Evolutionary conservation across 1,140 invertebrate species (phyloP).

Genomic region (Sycophila sp.): DNA sequence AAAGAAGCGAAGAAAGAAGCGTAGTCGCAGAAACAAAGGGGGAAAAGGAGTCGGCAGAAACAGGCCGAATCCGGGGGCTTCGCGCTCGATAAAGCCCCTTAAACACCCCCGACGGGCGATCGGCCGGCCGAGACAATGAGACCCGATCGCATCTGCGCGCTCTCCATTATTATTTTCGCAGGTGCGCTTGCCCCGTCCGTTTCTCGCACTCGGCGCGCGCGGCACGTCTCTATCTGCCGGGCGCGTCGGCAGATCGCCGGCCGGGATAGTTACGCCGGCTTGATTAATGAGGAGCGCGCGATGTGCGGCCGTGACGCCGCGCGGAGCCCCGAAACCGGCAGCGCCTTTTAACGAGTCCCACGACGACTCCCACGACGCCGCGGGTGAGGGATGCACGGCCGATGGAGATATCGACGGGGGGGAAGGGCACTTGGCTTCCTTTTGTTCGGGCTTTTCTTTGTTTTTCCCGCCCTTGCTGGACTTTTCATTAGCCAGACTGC

Average conservation of each 20-base stretch:
- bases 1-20: too few species aligned
- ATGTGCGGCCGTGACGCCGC: background rate
- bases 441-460: too few species aligned
- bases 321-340: background rate
- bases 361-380: background rate
- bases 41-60: too few species aligned
- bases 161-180: slow-evolving; percentile 28
- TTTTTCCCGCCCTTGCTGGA: too few species aligned
- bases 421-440: too few species aligned
- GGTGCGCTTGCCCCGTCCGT: slow-evolving; percentile 1
- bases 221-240: slow-evolving; percentile 11
- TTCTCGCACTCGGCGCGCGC: background rate
- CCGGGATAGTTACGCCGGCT: slow-evolving; percentile 31
- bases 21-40: too few species aligned
- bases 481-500: too few species aligned
- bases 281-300: slow-evolving; percentile 39
- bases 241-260: slow-evolving; percentile 1
- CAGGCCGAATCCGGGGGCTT: background rate
- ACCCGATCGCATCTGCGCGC: slow-evolving; percentile 10
- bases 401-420: background rate
- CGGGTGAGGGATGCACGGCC: too few species aligned
- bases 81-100: slow-evolving; percentile 20
- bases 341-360: background rate
- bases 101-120: background rate
- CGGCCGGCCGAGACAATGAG: slow-evolving; percentile 8